Base-by-base conservation (phyloP, 1,140 invertebrate genomes). In the Oppia nitens region DNA sequence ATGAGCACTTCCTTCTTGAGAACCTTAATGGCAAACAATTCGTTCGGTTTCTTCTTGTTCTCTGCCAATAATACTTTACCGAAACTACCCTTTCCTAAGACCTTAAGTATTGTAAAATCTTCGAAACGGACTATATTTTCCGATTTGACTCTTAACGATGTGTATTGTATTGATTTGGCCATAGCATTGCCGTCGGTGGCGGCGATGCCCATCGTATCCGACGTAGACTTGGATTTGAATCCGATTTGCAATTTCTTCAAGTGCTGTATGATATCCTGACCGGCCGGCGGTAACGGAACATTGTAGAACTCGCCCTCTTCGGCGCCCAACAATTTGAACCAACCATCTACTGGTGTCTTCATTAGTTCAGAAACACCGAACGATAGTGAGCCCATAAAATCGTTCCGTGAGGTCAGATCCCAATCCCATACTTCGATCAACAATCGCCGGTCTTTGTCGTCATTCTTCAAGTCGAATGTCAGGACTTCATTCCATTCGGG, bases 1-100 rank as follows among this genome's bases (percentile, higher is more conserved):
- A 98, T 97, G 63, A 99, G 97, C 57, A 99, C 96, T 74, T 99
- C 96, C 73, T 99, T 99, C 75, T 98, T 98, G 55, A 99, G 74
- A 64, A 98, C 97, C 78, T 99, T 99, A 48, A 98, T 95, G 23
- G 96, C 96, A 70, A 98, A 99, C 27, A 98, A 72, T 70, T 98
- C 93, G 71, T 98, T 91, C 0, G 92, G 94, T n/a, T 90, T 90
- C 73, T 97, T 96, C 53, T 93, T 80, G 14, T 3, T 20, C 70
- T 98, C 95, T 14, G 92, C 93, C 55, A 98, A 70, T 75, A 98
- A 83, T 3, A 98, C 91, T 88, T 93, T 62, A 49, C 95, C 95
- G 73, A 98, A 99, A 27, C 94, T 94, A 55, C 95, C 95, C 69
- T 91, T 79, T n/a, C 95, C 95, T 60, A 82, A 80, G 25, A 98